These are phyloP conservation scores for Lathamus discolor DNA, from an alignment of 2,113 vertebrate genomes.

Conservation along the genomic window DNA sequence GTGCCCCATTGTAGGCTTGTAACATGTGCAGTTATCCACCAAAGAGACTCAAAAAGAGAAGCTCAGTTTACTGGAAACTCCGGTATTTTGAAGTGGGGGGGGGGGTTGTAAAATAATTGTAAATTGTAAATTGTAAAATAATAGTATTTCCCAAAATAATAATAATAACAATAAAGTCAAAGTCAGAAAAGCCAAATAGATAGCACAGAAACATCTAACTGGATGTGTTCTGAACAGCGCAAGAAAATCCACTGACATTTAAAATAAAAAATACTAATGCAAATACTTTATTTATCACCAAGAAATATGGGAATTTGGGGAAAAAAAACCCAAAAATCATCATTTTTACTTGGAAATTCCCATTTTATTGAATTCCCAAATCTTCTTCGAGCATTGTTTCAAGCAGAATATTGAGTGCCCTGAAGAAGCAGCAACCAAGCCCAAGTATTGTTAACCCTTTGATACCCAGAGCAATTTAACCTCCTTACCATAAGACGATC, in stretches of 20 bases:
- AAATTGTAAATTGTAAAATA: no score
- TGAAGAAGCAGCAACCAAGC: not conserved
- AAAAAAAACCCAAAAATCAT: not conserved
- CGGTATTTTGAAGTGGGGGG: not conserved
- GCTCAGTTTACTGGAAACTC: not conserved
- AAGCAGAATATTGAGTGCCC: not conserved
- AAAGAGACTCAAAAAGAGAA: not conserved
- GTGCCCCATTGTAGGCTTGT: accelerated
- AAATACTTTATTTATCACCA: not conserved
- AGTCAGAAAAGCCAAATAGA: not conserved
- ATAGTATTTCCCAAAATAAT: not conserved
- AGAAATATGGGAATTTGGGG: not conserved
- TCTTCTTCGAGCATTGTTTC: not conserved
- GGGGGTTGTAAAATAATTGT: no score
- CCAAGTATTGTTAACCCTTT: not conserved
- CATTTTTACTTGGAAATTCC: not conserved
- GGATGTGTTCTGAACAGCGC: not conserved
- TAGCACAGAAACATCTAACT: not conserved
- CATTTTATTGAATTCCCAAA: not conserved
- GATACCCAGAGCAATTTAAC: not conserved
- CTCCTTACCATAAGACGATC: not conserved
- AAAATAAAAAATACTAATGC: not conserved
- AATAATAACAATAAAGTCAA: not conserved
- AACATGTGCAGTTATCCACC: not conserved
- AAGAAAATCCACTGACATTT: not conserved